Evolutionary conservation across 2,888 invertebrate genomes (phyloP).

Genomic region (Meteorus colon): DNA sequence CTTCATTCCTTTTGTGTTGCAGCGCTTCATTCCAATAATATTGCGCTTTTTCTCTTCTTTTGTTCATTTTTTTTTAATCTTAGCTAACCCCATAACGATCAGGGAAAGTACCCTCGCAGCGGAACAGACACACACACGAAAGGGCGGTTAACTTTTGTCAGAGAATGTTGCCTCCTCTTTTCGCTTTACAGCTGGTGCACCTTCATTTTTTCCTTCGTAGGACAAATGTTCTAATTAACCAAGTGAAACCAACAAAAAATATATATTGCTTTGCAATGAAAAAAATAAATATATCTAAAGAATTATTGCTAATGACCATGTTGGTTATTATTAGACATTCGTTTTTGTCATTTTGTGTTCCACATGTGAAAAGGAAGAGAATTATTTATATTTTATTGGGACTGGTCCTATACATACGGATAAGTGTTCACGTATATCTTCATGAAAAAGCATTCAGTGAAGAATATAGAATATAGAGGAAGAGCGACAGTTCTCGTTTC

Average conservation of each 20-base stretch:
- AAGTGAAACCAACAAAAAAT: slow-evolving; percentile 31
- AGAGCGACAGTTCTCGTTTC: slow-evolving; percentile 39
- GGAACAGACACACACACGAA: slow-evolving; percentile 1
- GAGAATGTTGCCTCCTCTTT: slow-evolving; percentile 24
- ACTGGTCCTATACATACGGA: background rate
- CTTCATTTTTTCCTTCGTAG: slow-evolving; percentile 34
- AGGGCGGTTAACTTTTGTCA: slow-evolving; percentile 11
- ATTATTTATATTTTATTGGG: background rate
- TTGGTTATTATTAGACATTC: slow-evolving; percentile 10
- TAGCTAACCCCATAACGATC: slow-evolving; percentile 38
- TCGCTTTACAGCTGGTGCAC: slow-evolving; percentile 51
- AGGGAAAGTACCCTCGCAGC: slow-evolving; percentile 36
- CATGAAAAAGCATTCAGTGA: slow-evolving; percentile 18
- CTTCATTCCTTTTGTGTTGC: slow-evolving; percentile 67
- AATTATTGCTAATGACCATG: slow-evolving; percentile 31
- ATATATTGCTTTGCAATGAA: slow-evolving; percentile 9
- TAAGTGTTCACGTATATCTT: slow-evolving; percentile 16
- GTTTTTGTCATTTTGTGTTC: slow-evolving; percentile 1
- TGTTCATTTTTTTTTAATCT: slow-evolving; percentile 19
- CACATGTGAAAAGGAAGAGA: background rate
- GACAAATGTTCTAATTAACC: slow-evolving; percentile 57
- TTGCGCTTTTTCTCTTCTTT: slow-evolving; percentile 14
- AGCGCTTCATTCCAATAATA: slow-evolving; percentile 39
- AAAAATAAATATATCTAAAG: background rate
- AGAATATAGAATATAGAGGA: background rate